Base-by-base conservation (phyloP, 1,140 invertebrate species). In the Bombus cullumanus region DNA sequence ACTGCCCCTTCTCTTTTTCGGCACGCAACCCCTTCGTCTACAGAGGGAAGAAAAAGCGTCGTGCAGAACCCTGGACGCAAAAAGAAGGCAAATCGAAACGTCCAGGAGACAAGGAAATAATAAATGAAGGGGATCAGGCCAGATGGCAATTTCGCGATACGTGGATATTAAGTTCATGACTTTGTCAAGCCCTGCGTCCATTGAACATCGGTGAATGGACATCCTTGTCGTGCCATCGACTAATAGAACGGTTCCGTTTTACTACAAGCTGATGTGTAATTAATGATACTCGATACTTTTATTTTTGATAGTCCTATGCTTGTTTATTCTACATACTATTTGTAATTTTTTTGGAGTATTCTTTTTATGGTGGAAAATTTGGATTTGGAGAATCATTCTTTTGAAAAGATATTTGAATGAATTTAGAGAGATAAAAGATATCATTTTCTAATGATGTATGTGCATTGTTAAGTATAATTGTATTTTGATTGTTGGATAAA, bases 21-120 rank as follows among this genome's bases (percentile, higher is more conserved):
- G 47, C 80, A 43, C 78, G 41, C 71, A 53, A 81, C 66, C 80
- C 53, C 73, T 57, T 59, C 69, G 74, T 41, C 62, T 37, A 39
- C 34, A 43, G 88, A 89, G 72, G 85, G 31, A 89, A 89, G 88
- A 89, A 89, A 89, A 86, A 89, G 80, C 64, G 71, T 18, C 71
- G n/a, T n/a, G 28, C 28, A n/a, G 13, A 15, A 31, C 31, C n/a
- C n/a, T n/a, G 76, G 15, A 15, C 37, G 86, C 81, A 86, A 89
- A 89, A 89, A 89, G 84, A 89, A 88, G 81, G 76, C 73, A 86
- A 82, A 83, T 82, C 88, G 57, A 13, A 59, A 83, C 80, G 88
- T 53, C 74, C 76, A 73, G 73, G 68, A 86, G 88, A 86, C 84
- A 85, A 72, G 84, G 85, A 89, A 86, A 89, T 89, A 86, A 89